Evolutionary conservation across 2,113 vertebrate species (phyloP), one percentile per base, ranked within the genome.

Genomic region (Crotalus viridis): DNA sequence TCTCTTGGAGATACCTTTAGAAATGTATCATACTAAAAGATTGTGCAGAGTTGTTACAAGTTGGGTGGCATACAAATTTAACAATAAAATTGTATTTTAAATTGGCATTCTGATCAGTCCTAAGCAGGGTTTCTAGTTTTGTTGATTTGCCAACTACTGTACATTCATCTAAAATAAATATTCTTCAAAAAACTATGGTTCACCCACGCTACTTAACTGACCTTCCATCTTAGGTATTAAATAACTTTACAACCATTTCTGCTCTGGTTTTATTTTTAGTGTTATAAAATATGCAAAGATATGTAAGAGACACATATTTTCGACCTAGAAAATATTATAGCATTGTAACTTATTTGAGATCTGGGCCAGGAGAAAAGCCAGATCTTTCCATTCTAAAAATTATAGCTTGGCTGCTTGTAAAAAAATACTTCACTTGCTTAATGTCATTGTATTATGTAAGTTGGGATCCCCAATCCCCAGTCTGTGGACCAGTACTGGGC

Each of bases 191-290:
- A 89, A 57, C 43, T 85, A n/a, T n/a, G 1, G 39, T 22, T 7
- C 85, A 9, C 69, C 24, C 3, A 46, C 74, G 46, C 39, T 89
- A n/a, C 51, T 81, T n/a, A 61, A 4, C 52, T 1, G 43, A 90
- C 90, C 93, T 94, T 94, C 96, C 94, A 93, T 94, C 95, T 96
- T 97, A 97, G 97, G 95, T 88, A 51, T 0, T 55, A 48, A 43
- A 15, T 93, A 94, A 88, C 39, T 48, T 8, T 87, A 94, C 95
- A 7, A 61, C 24, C 21, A 61, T 26, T 61, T 89, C 89, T 94
- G 94, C 94, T 90, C 64, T 1, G 94, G 96, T 97, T 96, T 97
- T 95, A 92, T 92, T 94, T 97, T 91, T 59, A 95, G 94, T 92
- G 91, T 52, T 88, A 89, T 87, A 87, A 56, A 7, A 95, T 91